Conservation (phyloP, 2,113 vertebrate species). For the Elephantulus edwardii region DNA sequence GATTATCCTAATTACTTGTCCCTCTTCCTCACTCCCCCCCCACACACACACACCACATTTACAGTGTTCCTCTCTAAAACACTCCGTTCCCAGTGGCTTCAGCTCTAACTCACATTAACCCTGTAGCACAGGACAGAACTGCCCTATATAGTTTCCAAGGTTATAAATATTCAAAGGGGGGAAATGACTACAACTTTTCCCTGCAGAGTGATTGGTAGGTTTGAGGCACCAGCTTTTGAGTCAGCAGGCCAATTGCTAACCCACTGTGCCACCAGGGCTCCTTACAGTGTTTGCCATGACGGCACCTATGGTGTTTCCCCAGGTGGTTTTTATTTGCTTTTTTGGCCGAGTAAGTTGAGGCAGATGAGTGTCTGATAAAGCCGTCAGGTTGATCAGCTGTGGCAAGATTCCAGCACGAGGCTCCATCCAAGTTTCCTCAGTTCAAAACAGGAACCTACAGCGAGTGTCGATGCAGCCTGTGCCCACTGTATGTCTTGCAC, state of each 20-base stretch:
- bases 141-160: too few relatives aligned
- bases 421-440: neutral
- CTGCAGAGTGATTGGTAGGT: too few relatives aligned
- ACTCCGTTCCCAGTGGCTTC: neutral
- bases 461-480: neutral
- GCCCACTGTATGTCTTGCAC: fast-evolving
- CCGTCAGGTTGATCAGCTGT: neutral
- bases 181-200: too few relatives aligned
- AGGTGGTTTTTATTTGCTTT: conserved; percentile 23
- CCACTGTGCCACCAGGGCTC: too few relatives aligned
- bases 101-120: too few relatives aligned
- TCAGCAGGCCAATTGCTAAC: too few relatives aligned
- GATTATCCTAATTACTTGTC: neutral
- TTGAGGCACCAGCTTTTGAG: too few relatives aligned
- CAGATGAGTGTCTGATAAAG: neutral
- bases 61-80: neutral
- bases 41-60: neutral
- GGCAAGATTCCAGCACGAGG: too few relatives aligned
- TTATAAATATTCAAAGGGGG: too few relatives aligned
- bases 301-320: too few relatives aligned
- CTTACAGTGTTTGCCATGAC: too few relatives aligned
- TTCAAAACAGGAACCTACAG: fast-evolving
- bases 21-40: neutral
- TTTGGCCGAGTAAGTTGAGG: neutral
- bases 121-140: too few relatives aligned